Evolutionary conservation across 2,113 vertebrate genomes (phyloP).

Genomic region (Grallaria varia): DNA sequence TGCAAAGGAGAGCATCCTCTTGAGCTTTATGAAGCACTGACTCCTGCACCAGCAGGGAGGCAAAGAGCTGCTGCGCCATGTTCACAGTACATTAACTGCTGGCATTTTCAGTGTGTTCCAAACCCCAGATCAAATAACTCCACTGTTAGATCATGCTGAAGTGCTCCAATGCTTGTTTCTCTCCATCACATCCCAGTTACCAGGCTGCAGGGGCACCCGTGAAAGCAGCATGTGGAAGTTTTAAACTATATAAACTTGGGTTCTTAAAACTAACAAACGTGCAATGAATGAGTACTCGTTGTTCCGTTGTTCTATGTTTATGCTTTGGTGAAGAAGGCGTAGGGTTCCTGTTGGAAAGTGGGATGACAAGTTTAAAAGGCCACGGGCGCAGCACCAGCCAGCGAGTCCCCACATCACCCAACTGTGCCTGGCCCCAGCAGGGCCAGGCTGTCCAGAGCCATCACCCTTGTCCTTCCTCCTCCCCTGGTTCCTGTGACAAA

Average conservation of each 20-base stretch:
- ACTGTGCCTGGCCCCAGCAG: neutral
- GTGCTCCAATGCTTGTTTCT: slow-evolving; percentile 3
- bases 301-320: neutral
- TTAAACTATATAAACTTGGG: neutral
- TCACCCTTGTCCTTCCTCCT: neutral
- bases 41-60: neutral
- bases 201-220: neutral
- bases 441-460: neutral
- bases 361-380: neutral
- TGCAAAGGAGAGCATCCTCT: neutral
- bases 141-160: neutral
- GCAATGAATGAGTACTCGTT: neutral
- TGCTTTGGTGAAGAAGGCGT: neutral
- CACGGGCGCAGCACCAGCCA: fast-evolving
- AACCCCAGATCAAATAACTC: neutral
- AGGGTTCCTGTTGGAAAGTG: neutral
- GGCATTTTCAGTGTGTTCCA: neutral
- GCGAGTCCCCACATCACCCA: fast-evolving
- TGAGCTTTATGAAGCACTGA: neutral
- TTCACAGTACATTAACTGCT: neutral
- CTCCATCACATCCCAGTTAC: neutral
- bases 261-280: neutral
- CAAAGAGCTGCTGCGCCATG: neutral
- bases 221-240: neutral
- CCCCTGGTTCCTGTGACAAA: neutral